phyloP scores from a whole-genome alignment of 2,113 vertebrate genomes.

The Conger conger region DNA sequence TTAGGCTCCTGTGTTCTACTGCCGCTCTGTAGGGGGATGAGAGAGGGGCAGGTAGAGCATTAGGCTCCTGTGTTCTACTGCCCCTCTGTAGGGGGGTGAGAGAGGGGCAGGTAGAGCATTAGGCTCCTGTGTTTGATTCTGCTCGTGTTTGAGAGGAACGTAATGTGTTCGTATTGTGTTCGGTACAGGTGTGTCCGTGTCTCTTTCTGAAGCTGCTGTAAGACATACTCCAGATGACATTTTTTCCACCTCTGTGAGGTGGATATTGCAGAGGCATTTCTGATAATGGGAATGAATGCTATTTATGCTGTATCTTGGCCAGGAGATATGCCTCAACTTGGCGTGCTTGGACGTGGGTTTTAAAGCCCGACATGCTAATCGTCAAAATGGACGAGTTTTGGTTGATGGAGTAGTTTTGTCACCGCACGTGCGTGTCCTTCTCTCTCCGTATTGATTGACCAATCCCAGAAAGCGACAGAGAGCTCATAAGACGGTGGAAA shows the following conservation, averaged over 20 bases:
- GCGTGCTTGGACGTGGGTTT: background rate
- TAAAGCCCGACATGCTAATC: background rate
- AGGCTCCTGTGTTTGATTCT: too few relatives aligned
- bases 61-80: background rate
- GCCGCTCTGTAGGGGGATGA: background rate
- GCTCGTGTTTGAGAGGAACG: too few relatives aligned
- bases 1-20: background rate
- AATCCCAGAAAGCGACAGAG: conserved; percentile 21
- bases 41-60: too few relatives aligned
- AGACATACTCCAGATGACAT: too few relatives aligned
- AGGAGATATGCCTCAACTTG: background rate
- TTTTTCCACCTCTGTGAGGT: too few relatives aligned
- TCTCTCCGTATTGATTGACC: conserved; percentile 17
- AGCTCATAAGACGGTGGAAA: conserved; percentile 23
- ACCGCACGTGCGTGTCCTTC: background rate
- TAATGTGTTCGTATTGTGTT: too few relatives aligned
- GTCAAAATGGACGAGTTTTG: background rate
- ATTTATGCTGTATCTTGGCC: background rate
- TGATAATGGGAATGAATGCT: background rate
- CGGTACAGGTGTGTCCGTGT: background rate
- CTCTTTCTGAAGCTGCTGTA: background rate
- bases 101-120: background rate
- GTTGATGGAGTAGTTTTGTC: background rate
- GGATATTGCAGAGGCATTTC: background rate
- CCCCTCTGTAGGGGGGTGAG: background rate